Base-by-base conservation (phyloP, 2,797 vertebrate genomes). In the Nasua narica region DNA sequence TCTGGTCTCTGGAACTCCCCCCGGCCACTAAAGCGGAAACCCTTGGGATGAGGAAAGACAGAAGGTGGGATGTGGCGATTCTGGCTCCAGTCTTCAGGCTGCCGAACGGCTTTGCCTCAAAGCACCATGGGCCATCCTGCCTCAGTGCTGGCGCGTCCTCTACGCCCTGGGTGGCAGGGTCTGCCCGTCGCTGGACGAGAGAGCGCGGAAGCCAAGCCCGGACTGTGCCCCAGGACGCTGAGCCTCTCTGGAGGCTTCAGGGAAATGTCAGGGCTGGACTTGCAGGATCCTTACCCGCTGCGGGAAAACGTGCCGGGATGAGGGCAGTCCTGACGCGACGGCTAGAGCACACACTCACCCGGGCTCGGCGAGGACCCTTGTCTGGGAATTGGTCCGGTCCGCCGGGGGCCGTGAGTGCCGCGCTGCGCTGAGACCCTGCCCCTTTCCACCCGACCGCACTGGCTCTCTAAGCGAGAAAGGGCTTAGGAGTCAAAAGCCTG, bases 161-260 rank as follows among this genome's bases (percentile, higher is more conserved):
- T 0, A 0, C 32, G 76, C 52, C 4, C 37, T 6, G 16, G 10
- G 14, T 69, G 14, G 35, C 19, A 43, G 62, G 43, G 1, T 29
- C 1, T 56, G 78, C 88, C 16, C 19, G 4, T 32, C 60, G 13
- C 74, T 48, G 56, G 11, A 1, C 93, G 27, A 60, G 9, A 50
- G 15, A 54, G 32, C 3, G 0, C 32, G 0, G 1, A 27, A 74
- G 46, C 15, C 0, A 10, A 0, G 8, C 23, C 10, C 52, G 15
- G 11, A 7, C 0, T 3, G 4, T 1, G 1, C 37, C 9, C 67
- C 14, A 3, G 23, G 7, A 3, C 0, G 3, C 9, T 0, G 19
- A 25, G 21, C 3, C 32, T 32, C 21, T 58, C 29, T n/a, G 4
- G 1, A 2, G 7, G 58, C 13, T 35, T 14, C 25, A 72, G 21